Evolutionary conservation across 1,140 invertebrate genomes (phyloP), one percentile per base, ranked within the genome.

Genomic region (Diorhabda carinulata): DNA sequence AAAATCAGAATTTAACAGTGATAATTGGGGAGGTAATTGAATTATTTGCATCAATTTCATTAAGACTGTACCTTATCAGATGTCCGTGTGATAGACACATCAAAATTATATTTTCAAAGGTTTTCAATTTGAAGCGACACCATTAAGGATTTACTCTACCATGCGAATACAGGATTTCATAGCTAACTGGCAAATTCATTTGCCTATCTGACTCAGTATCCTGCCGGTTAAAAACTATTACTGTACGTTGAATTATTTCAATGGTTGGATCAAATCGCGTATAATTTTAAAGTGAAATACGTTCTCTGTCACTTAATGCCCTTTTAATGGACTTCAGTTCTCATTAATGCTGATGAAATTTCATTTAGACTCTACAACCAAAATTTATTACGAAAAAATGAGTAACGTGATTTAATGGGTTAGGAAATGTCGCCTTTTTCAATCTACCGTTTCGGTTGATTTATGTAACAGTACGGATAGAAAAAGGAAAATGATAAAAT

Each of bases 321-420:
- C 47, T 52, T 52, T 52, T 52, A 52, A 52, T 52, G 47, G 47
- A 52, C 47, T 52, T 52, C 47, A 52, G 47, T 52, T 52, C n/a
- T n/a, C 6, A 52, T 52, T 52, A 52, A 52, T 52, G 47, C 47
- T 52, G 47, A 52, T 52, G 47, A 52, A 52, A 52, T 52, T 52
- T 52, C 2, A 52, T 52, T 52, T 52, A n/a, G 6, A 52, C n/a
- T 52, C n/a, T 52, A 52, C 47, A 52, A 52, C 47, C 6, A 52
- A 52, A 52, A 52, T 52, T 52, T 52, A 52, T 52, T 8, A 3
- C n/a, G 6, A 52, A 52, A 52, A 52, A 52, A 52, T 52, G 47
- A n/a, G 47, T 52, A 52, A 52, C 6, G 47, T 52, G 47, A 52
- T 52, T 6, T 52, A 52, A 52, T 52, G 47, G 4, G 47, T n/a